Evolutionary conservation across 2,797 vertebrate species (phyloP).

Genomic region (Clarias pachynema): DNA sequence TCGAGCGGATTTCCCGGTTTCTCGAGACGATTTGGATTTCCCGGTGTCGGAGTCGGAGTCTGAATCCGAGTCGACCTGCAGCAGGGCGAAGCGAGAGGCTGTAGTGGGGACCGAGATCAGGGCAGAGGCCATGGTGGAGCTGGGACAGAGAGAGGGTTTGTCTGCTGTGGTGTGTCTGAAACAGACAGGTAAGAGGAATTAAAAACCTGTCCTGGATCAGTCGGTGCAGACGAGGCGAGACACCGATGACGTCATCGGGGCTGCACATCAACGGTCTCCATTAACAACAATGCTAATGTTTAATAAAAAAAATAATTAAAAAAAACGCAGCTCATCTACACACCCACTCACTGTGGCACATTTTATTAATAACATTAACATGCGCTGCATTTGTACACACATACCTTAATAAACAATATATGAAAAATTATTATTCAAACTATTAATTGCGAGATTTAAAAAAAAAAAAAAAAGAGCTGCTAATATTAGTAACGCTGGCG

Average conservation of each 20-base stretch:
- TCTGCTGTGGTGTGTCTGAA: background rate
- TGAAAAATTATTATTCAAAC: background rate
- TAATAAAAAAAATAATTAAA: too few relatives aligned
- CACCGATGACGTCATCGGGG: background rate
- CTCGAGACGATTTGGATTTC: conserved; percentile 74
- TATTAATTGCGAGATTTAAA: too few relatives aligned
- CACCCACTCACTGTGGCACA: too few relatives aligned
- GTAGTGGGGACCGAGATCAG: conserved; percentile 88
- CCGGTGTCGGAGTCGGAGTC: conserved; percentile 85
- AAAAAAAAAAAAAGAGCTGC: background rate
- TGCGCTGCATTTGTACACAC: too few relatives aligned
- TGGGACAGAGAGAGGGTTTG: background rate
- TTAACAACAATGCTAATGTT: too few relatives aligned
- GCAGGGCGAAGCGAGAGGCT: conserved; percentile 89
- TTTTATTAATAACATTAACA: too few relatives aligned
- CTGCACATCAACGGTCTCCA: too few relatives aligned
- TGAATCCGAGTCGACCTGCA: conserved; percentile 90
- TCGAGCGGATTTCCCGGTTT: conserved; percentile 76
- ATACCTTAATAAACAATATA: background rate
- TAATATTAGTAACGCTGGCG: background rate
- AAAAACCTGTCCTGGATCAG: background rate
- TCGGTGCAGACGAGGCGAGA: too few relatives aligned
- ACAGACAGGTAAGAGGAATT: background rate
- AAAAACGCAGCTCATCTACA: too few relatives aligned
- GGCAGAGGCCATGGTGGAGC: conserved; percentile 81